Evolutionary conservation across 2,113 vertebrate species (phyloP), one percentile per base, ranked within the genome.

Genomic region (Xenopus laevis): DNA sequence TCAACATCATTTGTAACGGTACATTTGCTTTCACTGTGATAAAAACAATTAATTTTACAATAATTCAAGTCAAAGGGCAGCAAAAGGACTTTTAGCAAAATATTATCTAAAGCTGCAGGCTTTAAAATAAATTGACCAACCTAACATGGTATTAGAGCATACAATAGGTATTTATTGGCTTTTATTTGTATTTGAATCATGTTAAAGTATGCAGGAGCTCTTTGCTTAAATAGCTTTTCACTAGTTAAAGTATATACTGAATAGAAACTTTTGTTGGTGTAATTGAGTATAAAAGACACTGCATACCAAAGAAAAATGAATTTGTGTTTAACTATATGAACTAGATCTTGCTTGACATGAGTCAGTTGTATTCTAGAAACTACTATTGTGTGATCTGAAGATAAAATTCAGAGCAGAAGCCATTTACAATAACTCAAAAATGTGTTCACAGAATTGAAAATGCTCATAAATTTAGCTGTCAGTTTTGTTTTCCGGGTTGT

Each of bases 401-500:
- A 40, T 40, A 40, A 40, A 40, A 40, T 40, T n/a, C 33, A 40
- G 33, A 40, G 33, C 33, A 40, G 33, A 40, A 40, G 8, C 33
- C 33, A 40, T 9, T 4, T 5, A 40, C 8, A 40, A 5, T 40
- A 40, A 40, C 33, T 40, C 33, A 40, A 40, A 40, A 7, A 40
- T 9, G 33, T 40, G 33, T 40, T 74, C 55, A 45, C 57, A 60
- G 72, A 65, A 74, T 61, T 74, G 60, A 74, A 74, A 74, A 74
- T 50, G 44, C 55, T 60, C 65, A 68, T 74, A 74, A 68, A 74
- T 74, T 68, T 21, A 52, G 72, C 59, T 74, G 72, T 74, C 72
- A 74, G 45, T 30, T 68, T 68, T 68, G 72, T 74, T 74, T 74
- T 57, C 65, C 67, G 67, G 60, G 30, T 57, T 74, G 72, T 68